Base-by-base conservation (phyloP, 2,797 vertebrate genomes). In the Sitta carolinensis region DNA sequence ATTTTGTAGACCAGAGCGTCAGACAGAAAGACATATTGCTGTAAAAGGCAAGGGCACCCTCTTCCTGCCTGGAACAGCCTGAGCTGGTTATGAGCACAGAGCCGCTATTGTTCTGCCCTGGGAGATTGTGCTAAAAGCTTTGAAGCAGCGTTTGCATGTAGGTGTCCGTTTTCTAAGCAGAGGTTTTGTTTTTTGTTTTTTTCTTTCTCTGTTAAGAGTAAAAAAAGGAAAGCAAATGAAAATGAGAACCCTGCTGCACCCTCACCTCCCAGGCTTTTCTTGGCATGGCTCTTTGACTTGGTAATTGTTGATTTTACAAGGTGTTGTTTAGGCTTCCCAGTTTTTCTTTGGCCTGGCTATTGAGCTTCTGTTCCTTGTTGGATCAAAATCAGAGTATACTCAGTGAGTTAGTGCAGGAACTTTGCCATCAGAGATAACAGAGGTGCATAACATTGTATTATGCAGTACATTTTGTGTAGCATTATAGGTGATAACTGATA, bases 81-180 rank as follows among this genome's bases (percentile, higher is more conserved):
- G 87, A 87, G 78, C 84, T 83, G 61, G 69, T 73, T 90, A 26
- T 52, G 54, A 90, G 62, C 85, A 97, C 91, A 96, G 92, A 92
- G 85, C 77, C 0, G 0, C 95, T 81, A 50, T 97, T 96, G 92
- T 97, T 90, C 84, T 66, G 67, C 38, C 23, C 50, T 52, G 66
- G 16, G 48, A 73, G 84, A 92, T 83, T 81, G 87, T 84, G 77
- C 68, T 84, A 55, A 93, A 84, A 94, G 87, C 86, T 90, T 74
- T 75, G 51, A 96, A 94, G 88, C 88, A 83, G 78, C 36, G 6
- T 59, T 94, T 30, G 29, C 75, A 19, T 42, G 77, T 95, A 96
- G 90, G 94, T 95, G 93, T 96, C 86, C 7, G 76, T 96, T 97
- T 97, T 92, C 97, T 89, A 55, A 97, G 93, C 75, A 75, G 27